Percentiles rank a stretch among this genome's conserved stretches.
phyloP scores from a whole-genome alignment of 1,140 invertebrate genomes.

The Eurosta solidaginis region DNA sequence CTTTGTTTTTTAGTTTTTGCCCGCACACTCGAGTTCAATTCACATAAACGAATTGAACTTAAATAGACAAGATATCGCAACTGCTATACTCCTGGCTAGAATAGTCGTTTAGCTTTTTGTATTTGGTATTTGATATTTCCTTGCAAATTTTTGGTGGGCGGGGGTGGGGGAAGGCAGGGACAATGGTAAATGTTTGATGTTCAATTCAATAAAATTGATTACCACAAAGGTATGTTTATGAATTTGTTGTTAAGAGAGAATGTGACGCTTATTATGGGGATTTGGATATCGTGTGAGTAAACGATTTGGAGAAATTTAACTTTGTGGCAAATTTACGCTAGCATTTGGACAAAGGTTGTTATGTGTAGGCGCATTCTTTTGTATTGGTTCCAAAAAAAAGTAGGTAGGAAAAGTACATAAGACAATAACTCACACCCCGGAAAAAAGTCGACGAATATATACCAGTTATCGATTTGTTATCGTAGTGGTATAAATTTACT shows the following conservation, averaged over 20 bases:
- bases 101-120: neutral
- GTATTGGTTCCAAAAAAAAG: no score
- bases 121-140: no score
- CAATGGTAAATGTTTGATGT: neutral
- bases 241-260: neutral
- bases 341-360: neutral
- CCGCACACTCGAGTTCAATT: neutral
- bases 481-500: no score
- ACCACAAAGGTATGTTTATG: neutral
- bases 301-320: neutral
- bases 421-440: no score
- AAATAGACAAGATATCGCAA: conserved; percentile 26
- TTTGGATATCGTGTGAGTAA: neutral
- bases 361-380: no score
- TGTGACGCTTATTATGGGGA: neutral
- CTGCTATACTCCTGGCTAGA: neutral
- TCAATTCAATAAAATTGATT: conserved; percentile 10
- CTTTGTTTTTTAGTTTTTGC: no score
- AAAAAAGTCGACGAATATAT: no score
- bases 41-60: conserved; percentile 21
- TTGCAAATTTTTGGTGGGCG: neutral
- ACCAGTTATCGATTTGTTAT: no score
- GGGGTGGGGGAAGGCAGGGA: neutral
- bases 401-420: no score
- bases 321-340: neutral